phyloP scores from a whole-genome alignment of 2,888 invertebrate genomes.

The Eutolmus rufibarbis region DNA sequence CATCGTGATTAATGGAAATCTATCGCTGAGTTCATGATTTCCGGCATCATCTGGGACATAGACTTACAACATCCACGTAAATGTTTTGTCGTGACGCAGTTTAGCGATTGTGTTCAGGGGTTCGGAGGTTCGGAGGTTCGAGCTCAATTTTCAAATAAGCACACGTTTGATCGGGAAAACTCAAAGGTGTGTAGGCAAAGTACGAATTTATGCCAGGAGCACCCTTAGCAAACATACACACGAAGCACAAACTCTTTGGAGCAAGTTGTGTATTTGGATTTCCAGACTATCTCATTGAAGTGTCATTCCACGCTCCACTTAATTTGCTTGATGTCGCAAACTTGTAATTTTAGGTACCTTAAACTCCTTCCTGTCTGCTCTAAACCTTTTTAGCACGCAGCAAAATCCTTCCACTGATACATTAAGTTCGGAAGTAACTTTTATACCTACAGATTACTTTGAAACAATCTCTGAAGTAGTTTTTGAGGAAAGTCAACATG shows the following conservation, averaged over 20 bases:
- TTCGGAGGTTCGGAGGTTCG: too few relatives aligned
- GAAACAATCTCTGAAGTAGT: neutral
- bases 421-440: neutral
- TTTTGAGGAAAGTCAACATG: neutral
- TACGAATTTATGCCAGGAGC: neutral
- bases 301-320: neutral
- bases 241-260: neutral
- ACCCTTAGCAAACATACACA: neutral
- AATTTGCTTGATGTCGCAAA: neutral
- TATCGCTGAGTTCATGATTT: constrained; percentile 10
- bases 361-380: neutral
- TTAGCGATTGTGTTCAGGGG: neutral
- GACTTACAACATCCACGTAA: neutral
- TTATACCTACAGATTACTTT: neutral
- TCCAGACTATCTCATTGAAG: neutral
- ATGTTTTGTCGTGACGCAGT: neutral
- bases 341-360: neutral
- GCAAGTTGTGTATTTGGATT: neutral
- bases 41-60: neutral
- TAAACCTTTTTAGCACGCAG: neutral
- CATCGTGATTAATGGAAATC: constrained; percentile 44
- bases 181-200: neutral
- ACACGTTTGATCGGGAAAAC: neutral
- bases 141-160: neutral
- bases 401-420: neutral